A percentile compares a stretch with the other conserved stretches of the same genome.
phyloP scores from a whole-genome alignment of 53 echinoderm and acorn worm species.

The Hippasteria phrygiana region DNA sequence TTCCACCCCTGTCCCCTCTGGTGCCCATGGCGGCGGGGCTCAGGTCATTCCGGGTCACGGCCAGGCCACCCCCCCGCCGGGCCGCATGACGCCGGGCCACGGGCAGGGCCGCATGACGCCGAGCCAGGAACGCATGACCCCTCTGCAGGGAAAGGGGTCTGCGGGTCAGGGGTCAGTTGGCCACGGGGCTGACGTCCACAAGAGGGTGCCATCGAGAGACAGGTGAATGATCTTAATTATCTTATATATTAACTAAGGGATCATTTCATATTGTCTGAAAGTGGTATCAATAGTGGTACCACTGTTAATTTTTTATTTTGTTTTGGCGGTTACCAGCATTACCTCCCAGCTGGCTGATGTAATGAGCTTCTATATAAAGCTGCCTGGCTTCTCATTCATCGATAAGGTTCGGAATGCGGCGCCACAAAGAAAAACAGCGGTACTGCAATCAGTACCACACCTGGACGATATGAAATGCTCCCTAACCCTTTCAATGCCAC shows the following conservation, averaged over 20 bases:
- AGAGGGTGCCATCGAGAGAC: slow-evolving; percentile 59
- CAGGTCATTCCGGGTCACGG: slow-evolving; percentile 53
- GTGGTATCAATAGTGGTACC: too few relatives aligned
- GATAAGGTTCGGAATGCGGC: too few relatives aligned
- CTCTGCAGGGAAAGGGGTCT: slow-evolving; percentile 6
- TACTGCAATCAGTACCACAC: too few relatives aligned
- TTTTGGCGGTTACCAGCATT: too few relatives aligned
- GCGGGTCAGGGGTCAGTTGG: slow-evolving; percentile 14
- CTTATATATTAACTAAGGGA: background rate
- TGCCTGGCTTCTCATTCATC: too few relatives aligned
- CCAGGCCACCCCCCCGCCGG: slow-evolving; percentile 45
- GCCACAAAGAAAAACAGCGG: too few relatives aligned
- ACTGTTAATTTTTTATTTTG: too few relatives aligned
- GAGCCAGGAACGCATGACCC: slow-evolving; percentile 46
- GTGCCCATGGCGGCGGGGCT: slow-evolving; percentile 30
- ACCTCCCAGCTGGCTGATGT: too few relatives aligned
- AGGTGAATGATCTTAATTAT: background rate
- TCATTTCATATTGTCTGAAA: too few relatives aligned
- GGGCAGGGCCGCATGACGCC: slow-evolving; percentile 48
- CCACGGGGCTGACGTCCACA: slow-evolving; percentile 42
- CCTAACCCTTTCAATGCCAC: too few relatives aligned
- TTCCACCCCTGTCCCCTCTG: slow-evolving; percentile 55
- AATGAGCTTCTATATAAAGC: too few relatives aligned
- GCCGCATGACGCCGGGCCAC: slow-evolving; percentile 31
- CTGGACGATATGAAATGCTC: too few relatives aligned